Base-by-base conservation (phyloP, 1,140 invertebrate genomes). In the Drosophila parvula region DNA sequence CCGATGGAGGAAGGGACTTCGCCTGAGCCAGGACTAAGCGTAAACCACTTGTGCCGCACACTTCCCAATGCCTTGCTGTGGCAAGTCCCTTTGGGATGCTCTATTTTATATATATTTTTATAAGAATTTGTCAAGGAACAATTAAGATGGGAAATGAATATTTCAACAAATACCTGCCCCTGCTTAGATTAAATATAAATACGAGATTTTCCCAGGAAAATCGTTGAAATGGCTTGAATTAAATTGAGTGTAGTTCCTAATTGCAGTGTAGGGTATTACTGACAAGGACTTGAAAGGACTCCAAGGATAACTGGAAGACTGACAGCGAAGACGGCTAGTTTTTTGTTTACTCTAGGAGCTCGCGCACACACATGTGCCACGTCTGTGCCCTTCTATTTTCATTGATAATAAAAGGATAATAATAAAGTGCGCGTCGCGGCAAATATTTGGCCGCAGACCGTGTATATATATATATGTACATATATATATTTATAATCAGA, bases 401-500 rank as follows among this genome's bases (percentile, higher is more conserved):
- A 86, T 86, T 88, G 83, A 88, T 88, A 86, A 88, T 86, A 86
- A 86, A 86, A 88, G 83, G 77, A 88, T 88, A 88, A 86, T 83
- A 83, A 83, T 88, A 88, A 74, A 86, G 79, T 76, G 78, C 79
- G 79, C 79, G 79, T 67, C 83, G 82, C 79, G 82, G 83, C 79
- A 79, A 88, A 86, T 82, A 77, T 88, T 88, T 79, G 65, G 43
- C 41, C 47, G n/a, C 47, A 27, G 28, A 50, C 47, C 5, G 47
- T 30, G 27, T 27, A 28, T 6, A 16, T 30, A 28, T 47, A 30
- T 14, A 30, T 48, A 5, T 16, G 1, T 6, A 11, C 18, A 8
- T 34, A 51, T 51, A 34, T 53, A 22, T 36, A 36, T 36, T 36
- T 53, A 38, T 27, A 53, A 44, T 53, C 56, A 45, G 27, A 43